These are phyloP conservation scores for Baryphthengus martii DNA, from an alignment of 2,113 vertebrate genomes.

Conservation along the genomic window DNA sequence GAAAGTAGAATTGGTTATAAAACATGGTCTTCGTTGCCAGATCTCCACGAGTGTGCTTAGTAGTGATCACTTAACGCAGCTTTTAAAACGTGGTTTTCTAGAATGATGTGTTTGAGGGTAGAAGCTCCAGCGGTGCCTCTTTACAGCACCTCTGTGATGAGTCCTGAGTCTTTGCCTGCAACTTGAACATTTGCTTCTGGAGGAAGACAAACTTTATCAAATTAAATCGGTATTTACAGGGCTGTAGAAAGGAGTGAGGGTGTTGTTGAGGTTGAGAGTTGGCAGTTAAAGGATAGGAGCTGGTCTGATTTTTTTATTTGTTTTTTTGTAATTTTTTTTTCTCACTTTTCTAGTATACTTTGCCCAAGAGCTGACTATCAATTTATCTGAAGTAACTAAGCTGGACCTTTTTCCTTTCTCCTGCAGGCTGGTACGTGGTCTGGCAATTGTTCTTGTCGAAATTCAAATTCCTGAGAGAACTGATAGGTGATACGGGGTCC, in stretches of 20 bases:
- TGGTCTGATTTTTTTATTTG: accelerated
- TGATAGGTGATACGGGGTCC: constrained; percentile 89
- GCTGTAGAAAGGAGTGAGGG: not conserved
- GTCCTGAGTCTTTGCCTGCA: not conserved
- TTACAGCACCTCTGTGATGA: not conserved
- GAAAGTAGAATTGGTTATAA: not conserved
- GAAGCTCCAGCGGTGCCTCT: not conserved
- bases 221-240: not conserved
- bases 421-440: constrained; percentile 95
- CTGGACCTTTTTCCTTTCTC: not conserved
- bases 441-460: constrained; percentile 98
- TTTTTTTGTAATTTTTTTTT: too few relatives aligned
- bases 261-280: not conserved
- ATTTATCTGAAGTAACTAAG: not conserved
- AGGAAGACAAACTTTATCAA: not conserved
- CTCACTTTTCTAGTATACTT: not conserved
- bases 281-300: not conserved
- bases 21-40: not conserved
- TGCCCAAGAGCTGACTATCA: not conserved
- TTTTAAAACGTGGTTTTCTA: not conserved
- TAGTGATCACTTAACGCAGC: not conserved
- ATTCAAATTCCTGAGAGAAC: constrained; percentile 96
- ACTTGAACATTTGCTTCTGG: not conserved
- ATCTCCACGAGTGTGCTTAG: not conserved
- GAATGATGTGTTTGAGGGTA: not conserved